These are phyloP conservation scores for Heterodera carotae DNA, from an alignment of 1,140 invertebrate species.

Conservation along the genomic window DNA sequence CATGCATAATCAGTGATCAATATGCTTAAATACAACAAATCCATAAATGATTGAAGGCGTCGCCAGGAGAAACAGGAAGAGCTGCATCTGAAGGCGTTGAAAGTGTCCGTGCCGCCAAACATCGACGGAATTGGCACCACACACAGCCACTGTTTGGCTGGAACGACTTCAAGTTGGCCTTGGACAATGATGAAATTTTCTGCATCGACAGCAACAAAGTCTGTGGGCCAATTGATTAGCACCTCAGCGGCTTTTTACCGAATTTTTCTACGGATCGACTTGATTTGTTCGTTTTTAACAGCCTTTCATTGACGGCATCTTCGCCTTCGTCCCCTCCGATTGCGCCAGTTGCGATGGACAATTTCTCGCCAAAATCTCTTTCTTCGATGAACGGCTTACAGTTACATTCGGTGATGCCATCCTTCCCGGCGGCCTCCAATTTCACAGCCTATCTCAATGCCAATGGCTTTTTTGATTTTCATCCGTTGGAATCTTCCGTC, in stretches of 20 bases:
- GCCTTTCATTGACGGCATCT: neutral
- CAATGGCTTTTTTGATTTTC: neutral
- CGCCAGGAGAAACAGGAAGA: constrained; percentile 29
- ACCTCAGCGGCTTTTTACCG: neutral
- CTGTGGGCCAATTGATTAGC: neutral
- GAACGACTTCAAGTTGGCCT: neutral
- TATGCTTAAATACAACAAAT: neutral
- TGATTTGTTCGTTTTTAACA: no score
- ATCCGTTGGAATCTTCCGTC: neutral
- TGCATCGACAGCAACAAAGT: neutral
- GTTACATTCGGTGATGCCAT: no score
- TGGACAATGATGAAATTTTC: neutral
- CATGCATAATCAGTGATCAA: neutral
- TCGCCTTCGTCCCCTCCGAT: neutral
- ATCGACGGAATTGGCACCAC: neutral
- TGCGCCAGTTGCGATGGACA: neutral
- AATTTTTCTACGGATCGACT: no score
- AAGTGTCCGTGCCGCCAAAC: neutral
- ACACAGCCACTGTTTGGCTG: neutral
- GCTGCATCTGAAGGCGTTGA: constrained; percentile 33
- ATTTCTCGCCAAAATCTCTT: neutral
- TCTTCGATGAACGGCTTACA: neutral
- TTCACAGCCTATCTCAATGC: neutral
- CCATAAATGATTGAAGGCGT: constrained; percentile 1
- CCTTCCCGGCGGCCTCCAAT: neutral